A percentile compares a stretch with the other conserved stretches of the same genome.
phyloP scores from a whole-genome alignment of 2,888 invertebrate species.

The Deilephila porcellus region DNA sequence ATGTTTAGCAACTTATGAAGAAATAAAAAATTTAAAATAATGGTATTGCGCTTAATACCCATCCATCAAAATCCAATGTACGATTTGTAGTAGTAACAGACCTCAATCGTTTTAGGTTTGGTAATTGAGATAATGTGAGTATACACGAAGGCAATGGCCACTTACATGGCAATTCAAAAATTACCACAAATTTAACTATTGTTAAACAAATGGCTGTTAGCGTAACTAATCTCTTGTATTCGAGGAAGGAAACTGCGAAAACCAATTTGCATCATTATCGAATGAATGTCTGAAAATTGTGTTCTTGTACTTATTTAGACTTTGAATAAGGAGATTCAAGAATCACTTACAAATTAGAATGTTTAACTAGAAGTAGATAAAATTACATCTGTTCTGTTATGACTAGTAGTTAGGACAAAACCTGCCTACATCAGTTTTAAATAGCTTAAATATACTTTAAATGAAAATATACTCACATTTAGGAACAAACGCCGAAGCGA shows the following conservation, averaged over 20 bases:
- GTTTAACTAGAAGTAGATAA: too few relatives aligned
- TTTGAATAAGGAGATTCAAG: too few relatives aligned
- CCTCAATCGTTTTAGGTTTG: too few relatives aligned
- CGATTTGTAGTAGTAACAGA: too few relatives aligned
- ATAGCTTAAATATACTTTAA: not conserved
- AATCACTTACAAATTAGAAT: too few relatives aligned
- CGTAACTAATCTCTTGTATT: not conserved
- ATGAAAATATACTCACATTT: slow-evolving; percentile 66
- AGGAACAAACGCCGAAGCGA: slow-evolving; percentile 83
- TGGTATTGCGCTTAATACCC: too few relatives aligned
- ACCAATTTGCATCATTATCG: not conserved
- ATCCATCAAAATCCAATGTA: too few relatives aligned
- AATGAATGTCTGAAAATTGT: not conserved
- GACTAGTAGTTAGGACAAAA: too few relatives aligned
- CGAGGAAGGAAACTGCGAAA: not conserved
- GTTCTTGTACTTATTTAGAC: not conserved
- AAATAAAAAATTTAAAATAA: too few relatives aligned
- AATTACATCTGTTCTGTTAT: too few relatives aligned
- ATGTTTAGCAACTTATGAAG: too few relatives aligned
- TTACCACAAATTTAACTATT: not conserved
- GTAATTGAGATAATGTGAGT: not conserved
- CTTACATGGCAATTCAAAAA: not conserved
- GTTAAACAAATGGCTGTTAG: not conserved
- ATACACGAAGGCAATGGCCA: not conserved
- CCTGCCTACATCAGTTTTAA: too few relatives aligned